Evolutionary conservation across 1,140 invertebrate species (phyloP), one percentile per base, ranked within the genome.

Genomic region (Dendroctonus valens): DNA sequence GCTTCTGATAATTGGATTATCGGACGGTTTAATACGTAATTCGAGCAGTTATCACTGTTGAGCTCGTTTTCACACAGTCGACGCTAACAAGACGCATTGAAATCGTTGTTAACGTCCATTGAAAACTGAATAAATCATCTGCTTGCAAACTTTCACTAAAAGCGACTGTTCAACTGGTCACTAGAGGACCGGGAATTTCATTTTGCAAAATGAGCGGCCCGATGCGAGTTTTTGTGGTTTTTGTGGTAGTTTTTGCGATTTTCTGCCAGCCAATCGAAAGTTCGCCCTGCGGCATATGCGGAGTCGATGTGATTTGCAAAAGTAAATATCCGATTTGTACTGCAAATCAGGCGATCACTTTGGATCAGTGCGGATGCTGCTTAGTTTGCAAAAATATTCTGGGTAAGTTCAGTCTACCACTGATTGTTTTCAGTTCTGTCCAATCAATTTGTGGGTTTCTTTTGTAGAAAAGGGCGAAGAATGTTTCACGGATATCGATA

Each of bases 361-460:
- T 66, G 48, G 64, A 66, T 51, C 59, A 66, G 37, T 66, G 64
- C 44, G 64, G 64, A 50, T 66, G 64, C 41, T 66, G 64, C 51
- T 41, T 57, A 38, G 64, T 66, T 7, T 66, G 64, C 40, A 66
- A 59, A 46, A 59, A 37, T 39, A 42, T 66, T 41, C 51, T 66
- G 38, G 57, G 64, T 66, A 51, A 58, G 55, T 63, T 46, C 9
- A 46, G 9, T 46, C 26, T 26, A 3, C n/a, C n/a, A n/a, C 26
- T 26, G n/a, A 14, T 5, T 38, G 11, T 9, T 26, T 26, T 55
- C 15, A 41, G 9, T 55, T 26, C 40, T 38, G 1, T 37, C 15
- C 26, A 46, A n/a, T 11, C 42, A 46, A 11, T 46, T 9, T 4
- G 12, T 46, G 1, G 8, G 9, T 9, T 15, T 52, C 0, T 55